Conservation (phyloP, 2,888 invertebrate genomes). For the Nebria brevicollis region DNA sequence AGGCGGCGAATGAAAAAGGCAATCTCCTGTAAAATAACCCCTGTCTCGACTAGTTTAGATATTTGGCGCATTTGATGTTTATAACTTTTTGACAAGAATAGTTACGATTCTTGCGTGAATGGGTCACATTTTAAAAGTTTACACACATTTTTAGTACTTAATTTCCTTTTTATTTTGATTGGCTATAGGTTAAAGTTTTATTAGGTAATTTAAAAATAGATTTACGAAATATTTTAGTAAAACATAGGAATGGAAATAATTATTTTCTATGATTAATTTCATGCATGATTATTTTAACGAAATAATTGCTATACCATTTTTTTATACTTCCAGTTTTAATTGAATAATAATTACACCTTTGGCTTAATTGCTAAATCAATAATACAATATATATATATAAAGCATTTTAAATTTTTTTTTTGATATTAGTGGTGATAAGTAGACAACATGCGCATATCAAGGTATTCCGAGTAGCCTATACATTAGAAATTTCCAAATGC, state of each 20-base stretch:
- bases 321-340: slow-evolving; percentile 29
- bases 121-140: too few species aligned
- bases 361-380: slow-evolving; percentile 44
- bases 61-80: neutral
- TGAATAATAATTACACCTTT: slow-evolving; percentile 38
- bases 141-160: too few species aligned
- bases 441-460: too few species aligned
- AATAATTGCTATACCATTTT: slow-evolving; percentile 14
- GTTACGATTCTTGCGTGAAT: neutral
- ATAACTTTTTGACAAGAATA: neutral
- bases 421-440: too few species aligned
- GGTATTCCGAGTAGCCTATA: too few species aligned
- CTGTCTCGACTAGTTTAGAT: neutral
- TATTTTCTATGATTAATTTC: slow-evolving; percentile 22
- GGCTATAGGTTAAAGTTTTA: too few species aligned
- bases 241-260: neutral
- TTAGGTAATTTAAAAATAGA: too few species aligned
- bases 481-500: too few species aligned
- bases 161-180: too few species aligned
- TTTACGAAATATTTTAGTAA: neutral
- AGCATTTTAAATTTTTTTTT: neutral
- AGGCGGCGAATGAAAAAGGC: neutral
- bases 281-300: slow-evolving; percentile 29
- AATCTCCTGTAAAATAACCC: neutral
- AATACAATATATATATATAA: slow-evolving; percentile 5